Evolutionary conservation across 2,797 vertebrate species (phyloP).

Genomic region (Manis javanica): DNA sequence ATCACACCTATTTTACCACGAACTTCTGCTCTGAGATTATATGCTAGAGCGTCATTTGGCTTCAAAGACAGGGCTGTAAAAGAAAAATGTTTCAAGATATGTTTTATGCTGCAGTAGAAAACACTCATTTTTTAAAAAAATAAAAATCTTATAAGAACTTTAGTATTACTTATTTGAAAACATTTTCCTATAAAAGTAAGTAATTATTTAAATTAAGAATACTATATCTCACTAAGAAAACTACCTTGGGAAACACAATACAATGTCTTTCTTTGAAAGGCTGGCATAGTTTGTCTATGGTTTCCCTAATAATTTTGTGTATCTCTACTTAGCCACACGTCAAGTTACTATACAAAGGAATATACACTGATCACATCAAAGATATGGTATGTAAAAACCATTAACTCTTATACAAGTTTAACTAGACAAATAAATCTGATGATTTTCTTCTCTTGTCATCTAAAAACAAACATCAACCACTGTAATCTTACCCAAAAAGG

Average conservation of each 20-base stretch:
- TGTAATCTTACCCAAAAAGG: constrained; percentile 9
- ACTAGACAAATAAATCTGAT: background rate
- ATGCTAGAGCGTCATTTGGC: constrained; percentile 85
- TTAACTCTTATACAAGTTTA: constrained; percentile 36
- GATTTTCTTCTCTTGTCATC: background rate
- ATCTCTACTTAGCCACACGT: background rate
- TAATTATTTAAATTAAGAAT: constrained; percentile 36
- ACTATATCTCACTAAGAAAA: constrained; percentile 13
- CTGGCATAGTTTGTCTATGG: background rate
- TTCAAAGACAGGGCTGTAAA: constrained; percentile 87
- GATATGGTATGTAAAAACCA: background rate
- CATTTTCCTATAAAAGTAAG: background rate
- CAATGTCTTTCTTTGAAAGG: background rate
- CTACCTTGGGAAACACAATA: background rate
- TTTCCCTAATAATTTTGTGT: constrained; percentile 26
- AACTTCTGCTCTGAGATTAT: constrained; percentile 88
- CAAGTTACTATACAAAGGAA: constrained; percentile 31
- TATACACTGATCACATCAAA: background rate
- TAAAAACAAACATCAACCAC: constrained; percentile 19
- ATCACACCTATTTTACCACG: constrained; percentile 86
- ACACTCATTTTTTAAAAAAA: constrained; percentile 25
- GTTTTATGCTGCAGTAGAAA: constrained; percentile 7
- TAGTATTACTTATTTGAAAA: background rate
- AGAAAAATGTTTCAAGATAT: constrained; percentile 28
- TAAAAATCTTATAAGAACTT: constrained; percentile 7